phyloP scores from a whole-genome alignment of 2,113 vertebrate species.

The Malurus melanocephalus region DNA sequence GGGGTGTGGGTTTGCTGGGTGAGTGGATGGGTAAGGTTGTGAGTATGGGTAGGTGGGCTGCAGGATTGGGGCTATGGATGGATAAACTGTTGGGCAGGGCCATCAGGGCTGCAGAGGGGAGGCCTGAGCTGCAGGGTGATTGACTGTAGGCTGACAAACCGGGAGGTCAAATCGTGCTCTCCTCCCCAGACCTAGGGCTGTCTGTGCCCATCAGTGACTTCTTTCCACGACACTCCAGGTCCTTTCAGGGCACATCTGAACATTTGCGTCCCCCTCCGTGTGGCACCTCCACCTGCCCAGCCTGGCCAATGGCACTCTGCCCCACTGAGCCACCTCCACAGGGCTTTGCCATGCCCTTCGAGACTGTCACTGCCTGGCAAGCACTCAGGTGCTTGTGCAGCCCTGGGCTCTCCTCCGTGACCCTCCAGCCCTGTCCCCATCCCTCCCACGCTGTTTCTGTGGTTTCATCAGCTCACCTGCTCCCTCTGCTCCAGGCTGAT shows the following conservation, averaged over 20 bases:
- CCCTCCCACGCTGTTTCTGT: background rate
- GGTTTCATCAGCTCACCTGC: constrained; percentile 69
- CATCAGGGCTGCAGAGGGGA: background rate
- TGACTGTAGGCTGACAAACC: background rate
- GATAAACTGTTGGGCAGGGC: background rate
- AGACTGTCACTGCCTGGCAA: background rate
- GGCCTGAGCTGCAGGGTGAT: background rate
- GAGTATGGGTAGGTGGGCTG: background rate
- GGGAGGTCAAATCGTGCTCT: rapidly evolving
- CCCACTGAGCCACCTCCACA: rapidly evolving
- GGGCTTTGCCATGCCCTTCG: rapidly evolving
- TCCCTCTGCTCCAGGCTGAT: constrained; percentile 84
- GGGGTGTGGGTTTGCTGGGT: background rate
- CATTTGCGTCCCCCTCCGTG: rapidly evolving
- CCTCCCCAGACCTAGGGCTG: background rate
- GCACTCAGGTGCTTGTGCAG: no score
- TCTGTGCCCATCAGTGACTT: background rate
- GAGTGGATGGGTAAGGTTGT: background rate
- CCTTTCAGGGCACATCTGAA: background rate
- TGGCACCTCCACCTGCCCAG: no score
- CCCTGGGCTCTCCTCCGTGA: rapidly evolving
- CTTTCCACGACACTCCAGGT: background rate
- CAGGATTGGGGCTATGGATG: rapidly evolving
- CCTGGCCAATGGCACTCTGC: rapidly evolving
- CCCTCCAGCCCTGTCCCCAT: background rate